Base-by-base conservation (phyloP, 2,797 vertebrate species). In the Okamejei kenojei region DNA sequence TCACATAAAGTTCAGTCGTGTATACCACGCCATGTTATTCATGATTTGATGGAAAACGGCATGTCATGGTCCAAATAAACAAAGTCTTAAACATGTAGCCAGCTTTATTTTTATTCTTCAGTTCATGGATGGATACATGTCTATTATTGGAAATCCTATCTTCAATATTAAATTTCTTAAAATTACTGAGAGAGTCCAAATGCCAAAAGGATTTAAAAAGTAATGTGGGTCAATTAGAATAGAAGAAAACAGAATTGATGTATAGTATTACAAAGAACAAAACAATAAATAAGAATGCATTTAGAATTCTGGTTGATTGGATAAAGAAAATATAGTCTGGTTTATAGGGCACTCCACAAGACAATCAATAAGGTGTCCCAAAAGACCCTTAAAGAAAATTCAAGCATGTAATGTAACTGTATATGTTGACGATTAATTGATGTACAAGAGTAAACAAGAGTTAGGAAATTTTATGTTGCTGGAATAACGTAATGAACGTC, bases 151-250 rank as follows among this genome's bases (percentile, higher is more conserved):
- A 35, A 65, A 65, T 63, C 29, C 29, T 65, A 65, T 35, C n/a
- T 32, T 29, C 17, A 65, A 29, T 35, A 88, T 63, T 32, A 17
- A 35, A 29, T 65, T 65, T 32, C 29, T 35, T 88, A 65, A 65
- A 54, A 19, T 88, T 86, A 65, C 4, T 7, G n/a, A 63, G 26
- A 7, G n/a, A 35, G 61, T 65, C 7, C 13, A 88, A 88, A 65
- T 88, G n/a, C 35, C 84, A 88, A 88, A 65, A 17, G 15, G 84
- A 88, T 88, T 88, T 65, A n/a, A 88, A 32, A 68, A 86, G 32
- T 63, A 61, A 86, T 35, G 17, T 65, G 2, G 1, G 35, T 65
- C n/a, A 78, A 78, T 78, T 78, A 78, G 7, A 65, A 54, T 61
- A 19, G 29, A n/a, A 32, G 58, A 26, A 58, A 82, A 23, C n/a